Base-by-base conservation (phyloP, 2,113 vertebrate genomes). In the Zapornia atra region DNA sequence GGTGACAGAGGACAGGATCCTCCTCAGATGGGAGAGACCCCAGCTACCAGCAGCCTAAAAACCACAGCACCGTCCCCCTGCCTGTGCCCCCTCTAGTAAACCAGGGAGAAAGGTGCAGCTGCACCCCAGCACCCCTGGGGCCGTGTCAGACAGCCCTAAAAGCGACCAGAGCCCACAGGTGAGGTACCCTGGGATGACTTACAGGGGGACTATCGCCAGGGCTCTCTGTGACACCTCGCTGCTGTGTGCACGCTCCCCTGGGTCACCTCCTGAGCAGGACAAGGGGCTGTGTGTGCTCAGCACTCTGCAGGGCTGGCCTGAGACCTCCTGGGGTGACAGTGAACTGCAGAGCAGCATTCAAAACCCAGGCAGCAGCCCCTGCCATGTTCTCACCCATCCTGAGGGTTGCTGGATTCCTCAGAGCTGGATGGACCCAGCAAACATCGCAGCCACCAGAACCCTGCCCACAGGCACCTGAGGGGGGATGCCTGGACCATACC, bases 401-500 rank as follows among this genome's bases (percentile, higher is more conserved):
- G 4, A 59, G 18, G 19, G 40, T 75, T 12, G 36, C 22, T 11
- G 64, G 66, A 48, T 25, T 46, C 64, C 50, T 36, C 14, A 69
- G 33, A 65, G 20, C 44, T 31, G 36, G 61, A 34, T 2, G 1
- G 19, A 72, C 33, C 1, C 50, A 69, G 44, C 38, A 60, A 36
- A 85, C 11, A n/a, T 2, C 1, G 0, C 48, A 59, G 63, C 53
- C 75, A 77, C 22, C 46, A 22, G 59, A 34, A 8, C 18, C 16
- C 38, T 13, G 48, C n/a, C 25, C 0, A 1, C 25, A 20, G 54
- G 15, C 20, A 13, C 28, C 14, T 3, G 0, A 1, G 11, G 51
- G 14, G 14, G 5, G 10, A 4, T 36, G 65, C 7, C 28, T 1
- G 0, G n/a, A 21, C 34, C 44, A 3, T 25, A 8, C 1, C 16